Evolutionary conservation across 2,888 invertebrate species (phyloP).

Genomic region (Lissocephala sabroskyi): DNA sequence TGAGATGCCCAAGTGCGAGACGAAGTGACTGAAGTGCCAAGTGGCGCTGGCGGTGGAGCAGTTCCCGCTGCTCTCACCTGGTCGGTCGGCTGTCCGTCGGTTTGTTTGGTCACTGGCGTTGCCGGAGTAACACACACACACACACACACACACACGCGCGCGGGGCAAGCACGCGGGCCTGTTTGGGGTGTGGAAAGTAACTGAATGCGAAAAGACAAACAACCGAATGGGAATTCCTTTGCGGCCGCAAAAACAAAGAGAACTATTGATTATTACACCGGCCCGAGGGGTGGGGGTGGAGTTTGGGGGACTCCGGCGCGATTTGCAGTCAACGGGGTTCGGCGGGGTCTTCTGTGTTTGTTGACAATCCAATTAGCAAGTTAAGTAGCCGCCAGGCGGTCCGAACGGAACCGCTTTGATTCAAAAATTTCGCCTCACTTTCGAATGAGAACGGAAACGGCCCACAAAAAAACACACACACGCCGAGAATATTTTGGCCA

Average conservation of each 20-base stretch:
- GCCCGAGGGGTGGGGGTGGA: slow-evolving; percentile 5
- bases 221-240: slow-evolving; percentile 14
- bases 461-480: too few relatives aligned
- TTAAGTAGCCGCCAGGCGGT: slow-evolving; percentile 5
- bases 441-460: too few relatives aligned
- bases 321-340: too few relatives aligned
- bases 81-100: slow-evolving; percentile 16
- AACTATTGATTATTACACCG: slow-evolving; percentile 49
- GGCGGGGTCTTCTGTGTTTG: too few relatives aligned
- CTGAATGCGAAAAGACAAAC: slow-evolving; percentile 35
- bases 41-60: too few relatives aligned
- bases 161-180: slow-evolving; percentile 8
- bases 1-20: slow-evolving; percentile 11
- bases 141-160: slow-evolving; percentile 7
- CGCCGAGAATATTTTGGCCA: too few relatives aligned
- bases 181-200: slow-evolving; percentile 12
- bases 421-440: background rate
- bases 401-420: slow-evolving; percentile 3
- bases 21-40: background rate
- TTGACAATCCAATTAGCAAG: slow-evolving; percentile 62
- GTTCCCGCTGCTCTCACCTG: too few relatives aligned
- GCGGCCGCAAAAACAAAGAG: slow-evolving; percentile 21
- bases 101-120: slow-evolving; percentile 40
- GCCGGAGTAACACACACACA: slow-evolving; percentile 45
- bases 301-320: too few relatives aligned